Base-by-base conservation (phyloP, 2,888 invertebrate genomes). In the Tetheella fluctuosa region DNA sequence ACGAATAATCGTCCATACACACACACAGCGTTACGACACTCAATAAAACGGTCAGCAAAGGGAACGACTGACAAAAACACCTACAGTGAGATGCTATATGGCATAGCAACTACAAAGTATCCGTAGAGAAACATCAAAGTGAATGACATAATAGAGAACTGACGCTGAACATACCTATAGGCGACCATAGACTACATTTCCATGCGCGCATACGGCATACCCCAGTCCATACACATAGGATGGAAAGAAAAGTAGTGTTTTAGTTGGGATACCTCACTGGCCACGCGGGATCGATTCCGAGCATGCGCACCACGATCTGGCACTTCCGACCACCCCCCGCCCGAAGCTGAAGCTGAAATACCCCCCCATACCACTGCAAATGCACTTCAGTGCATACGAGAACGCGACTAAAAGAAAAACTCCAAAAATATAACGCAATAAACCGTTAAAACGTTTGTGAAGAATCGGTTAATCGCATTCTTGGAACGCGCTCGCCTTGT, bases 361-460 rank as follows among this genome's bases (percentile, higher is more conserved):
- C 78, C 78, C 76, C 30, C 69, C 66, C 59, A 48, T 7, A n/a
- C 64, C 79, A 76, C 79, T 91, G 91, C 92, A 91, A 90, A 87
- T 93, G 93, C 92, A 93, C 79, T 90, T 79, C 90, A 93, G 91
- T 92, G 92, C 92, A 93, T 83, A 77, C 81, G 74, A 77, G 81
- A 83, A 80, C 90, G 86, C 83, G 80, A 80, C 76, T 71, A 74
- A 79, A 79, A 68, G 76, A 81, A 77, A 83, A 81, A 74, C 77
- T 73, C 66, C 76, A 74, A 81, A 83, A 81, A 80, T 73, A 78
- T 71, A 77, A 79, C 75, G 78, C 74, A 76, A 69, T 65, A 70
- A 61, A 66, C 62, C 60, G 65, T 62, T 64, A 57, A 61, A 64
- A 65, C 61, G 62, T 62, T 55, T 64, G 60, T 59, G 15, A 54